These are phyloP conservation scores for Beris morrisii DNA, from an alignment of 2,888 invertebrate genomes.

Conservation along the genomic window DNA sequence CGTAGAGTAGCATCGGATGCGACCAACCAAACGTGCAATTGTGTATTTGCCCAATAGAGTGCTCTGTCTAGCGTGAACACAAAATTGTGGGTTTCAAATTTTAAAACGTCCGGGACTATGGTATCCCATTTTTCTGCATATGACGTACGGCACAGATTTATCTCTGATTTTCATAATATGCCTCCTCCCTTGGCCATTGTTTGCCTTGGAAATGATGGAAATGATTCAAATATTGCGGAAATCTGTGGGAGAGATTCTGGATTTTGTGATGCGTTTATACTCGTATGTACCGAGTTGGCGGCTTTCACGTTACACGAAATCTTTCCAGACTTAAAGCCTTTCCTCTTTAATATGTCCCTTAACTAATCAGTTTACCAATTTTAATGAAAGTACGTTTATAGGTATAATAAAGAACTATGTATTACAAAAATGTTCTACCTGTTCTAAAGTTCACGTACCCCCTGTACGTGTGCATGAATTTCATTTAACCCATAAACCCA, in stretches of 20 bases:
- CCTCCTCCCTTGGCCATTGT: slow-evolving; percentile 21
- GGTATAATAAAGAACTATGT: no score
- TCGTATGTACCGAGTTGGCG: no score
- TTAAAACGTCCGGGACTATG: slow-evolving; percentile 36
- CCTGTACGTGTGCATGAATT: neutral
- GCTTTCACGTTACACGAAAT: no score
- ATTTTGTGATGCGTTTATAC: neutral
- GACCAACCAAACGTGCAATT: slow-evolving; percentile 37
- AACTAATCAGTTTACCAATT: no score
- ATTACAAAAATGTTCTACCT: no score
- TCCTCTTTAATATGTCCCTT: no score
- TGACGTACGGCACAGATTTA: slow-evolving; percentile 15
- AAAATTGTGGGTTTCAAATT: slow-evolving; percentile 39
- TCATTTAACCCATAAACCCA: slow-evolving; percentile 25
- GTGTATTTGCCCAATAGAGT: slow-evolving; percentile 36
- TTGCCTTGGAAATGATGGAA: slow-evolving; percentile 18
- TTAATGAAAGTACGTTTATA: no score
- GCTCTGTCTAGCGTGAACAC: slow-evolving; percentile 37
- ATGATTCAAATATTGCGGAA: slow-evolving; percentile 30
- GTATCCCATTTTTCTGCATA: slow-evolving; percentile 27
- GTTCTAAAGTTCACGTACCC: no score
- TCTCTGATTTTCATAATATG: slow-evolving; percentile 13
- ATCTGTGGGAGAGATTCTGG: neutral
- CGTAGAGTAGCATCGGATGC: slow-evolving; percentile 28
- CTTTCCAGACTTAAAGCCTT: no score